phyloP scores from a whole-genome alignment of 37 sponge, comb jelly and placozoan species.

The Cladorhizidae sp. region DNA sequence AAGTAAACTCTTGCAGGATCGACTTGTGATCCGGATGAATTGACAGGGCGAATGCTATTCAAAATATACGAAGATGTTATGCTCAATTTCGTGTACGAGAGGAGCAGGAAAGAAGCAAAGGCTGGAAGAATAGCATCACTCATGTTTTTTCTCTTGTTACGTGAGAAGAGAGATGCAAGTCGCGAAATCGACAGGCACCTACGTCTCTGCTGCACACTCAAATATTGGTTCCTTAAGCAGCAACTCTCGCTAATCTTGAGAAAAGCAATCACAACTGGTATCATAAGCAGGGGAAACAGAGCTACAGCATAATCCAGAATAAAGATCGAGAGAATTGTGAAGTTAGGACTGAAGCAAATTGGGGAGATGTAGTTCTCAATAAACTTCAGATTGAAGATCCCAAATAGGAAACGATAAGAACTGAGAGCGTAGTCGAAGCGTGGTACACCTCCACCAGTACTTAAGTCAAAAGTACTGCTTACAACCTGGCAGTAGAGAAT shows the following conservation, averaged over 20 bases:
- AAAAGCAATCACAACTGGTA: neutral
- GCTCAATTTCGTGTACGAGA: conserved; percentile 73
- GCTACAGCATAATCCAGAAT: conserved; percentile 34
- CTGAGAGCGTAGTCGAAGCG: neutral
- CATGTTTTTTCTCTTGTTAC: neutral
- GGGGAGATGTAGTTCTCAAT: conserved; percentile 18
- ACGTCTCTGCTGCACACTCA: neutral
- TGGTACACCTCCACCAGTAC: conserved; percentile 35
- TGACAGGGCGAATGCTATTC: neutral
- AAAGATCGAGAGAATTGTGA: conserved; percentile 22
- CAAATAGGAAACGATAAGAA: conserved; percentile 14
- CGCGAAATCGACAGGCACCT: neutral
- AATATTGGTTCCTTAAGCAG: neutral
- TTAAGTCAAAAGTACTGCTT: conserved; percentile 20
- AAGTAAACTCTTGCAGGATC: conserved; percentile 6
- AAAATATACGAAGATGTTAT: conserved; percentile 47
- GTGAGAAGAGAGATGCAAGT: neutral
- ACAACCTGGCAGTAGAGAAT: conserved; percentile 71
- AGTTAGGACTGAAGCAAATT: conserved; percentile 15
- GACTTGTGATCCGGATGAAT: neutral
- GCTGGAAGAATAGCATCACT: conserved; percentile 32
- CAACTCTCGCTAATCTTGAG: neutral
- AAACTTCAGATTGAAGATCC: conserved; percentile 57
- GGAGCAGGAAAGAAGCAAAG: conserved; percentile 63
- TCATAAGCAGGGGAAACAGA: conserved; percentile 43